A percentile compares a stretch with the other conserved stretches of the same genome.
Evolutionary conservation across 1,140 invertebrate species (phyloP).

Genomic region (Drosophila leontia): DNA sequence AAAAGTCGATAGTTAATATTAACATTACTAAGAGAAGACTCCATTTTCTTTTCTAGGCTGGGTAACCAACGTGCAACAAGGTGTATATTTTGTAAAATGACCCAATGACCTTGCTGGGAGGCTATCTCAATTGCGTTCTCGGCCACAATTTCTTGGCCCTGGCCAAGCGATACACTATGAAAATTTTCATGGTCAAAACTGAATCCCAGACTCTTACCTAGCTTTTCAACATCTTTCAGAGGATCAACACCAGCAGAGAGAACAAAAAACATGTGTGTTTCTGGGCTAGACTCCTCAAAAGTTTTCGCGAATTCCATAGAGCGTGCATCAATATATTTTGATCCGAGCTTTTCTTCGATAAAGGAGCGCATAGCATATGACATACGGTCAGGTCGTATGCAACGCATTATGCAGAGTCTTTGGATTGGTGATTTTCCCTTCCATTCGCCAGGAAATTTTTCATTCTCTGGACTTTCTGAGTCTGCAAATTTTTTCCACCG

Average conservation of each 20-base stretch:
- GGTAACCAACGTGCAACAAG: constrained; percentile 95
- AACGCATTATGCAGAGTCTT: constrained; percentile 95
- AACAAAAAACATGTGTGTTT: constrained; percentile 97
- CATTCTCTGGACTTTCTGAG: constrained; percentile 95
- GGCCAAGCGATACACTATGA: constrained; percentile 96
- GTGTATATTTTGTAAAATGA: constrained; percentile 96
- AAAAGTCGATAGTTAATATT: constrained; percentile 89
- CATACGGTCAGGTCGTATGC: constrained; percentile 96
- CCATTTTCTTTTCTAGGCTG: constrained; percentile 95
- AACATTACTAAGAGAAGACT: constrained; percentile 90
- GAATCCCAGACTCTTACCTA: constrained; percentile 91
- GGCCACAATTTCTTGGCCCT: constrained; percentile 96
- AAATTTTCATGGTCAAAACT: constrained; percentile 93
- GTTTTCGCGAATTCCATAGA: constrained; percentile 93
- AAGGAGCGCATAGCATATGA: constrained; percentile 88
- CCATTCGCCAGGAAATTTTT: constrained; percentile 98
- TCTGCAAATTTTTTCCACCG: constrained; percentile 97
- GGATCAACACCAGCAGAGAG: constrained; percentile 97
- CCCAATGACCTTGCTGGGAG: constrained; percentile 94
- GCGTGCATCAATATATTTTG: constrained; percentile 92
- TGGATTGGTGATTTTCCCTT: constrained; percentile 96
- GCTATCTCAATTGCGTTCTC: constrained; percentile 93
- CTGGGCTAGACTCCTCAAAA: constrained; percentile 93
- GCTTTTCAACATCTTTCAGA: constrained; percentile 93
- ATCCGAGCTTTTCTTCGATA: constrained; percentile 94